These are phyloP conservation scores for Philypnodon macrostomus DNA, from an alignment of 2,797 vertebrate species.

Conservation along the genomic window DNA sequence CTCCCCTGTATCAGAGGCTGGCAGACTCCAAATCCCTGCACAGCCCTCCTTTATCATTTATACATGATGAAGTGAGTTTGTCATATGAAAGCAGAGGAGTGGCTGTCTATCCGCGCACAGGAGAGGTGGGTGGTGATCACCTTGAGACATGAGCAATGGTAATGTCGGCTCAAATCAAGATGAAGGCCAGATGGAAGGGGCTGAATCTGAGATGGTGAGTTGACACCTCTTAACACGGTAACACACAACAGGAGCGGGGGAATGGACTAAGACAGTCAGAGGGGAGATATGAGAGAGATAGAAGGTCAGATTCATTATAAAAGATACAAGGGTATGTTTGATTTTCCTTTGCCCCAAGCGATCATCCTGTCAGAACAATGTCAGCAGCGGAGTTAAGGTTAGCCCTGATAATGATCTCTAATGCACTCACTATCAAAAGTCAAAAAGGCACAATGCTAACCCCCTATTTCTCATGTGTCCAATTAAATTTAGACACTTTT, in stretches of 20 bases:
- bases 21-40: constrained; percentile 16
- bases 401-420: constrained; percentile 62
- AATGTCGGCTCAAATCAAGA: constrained; percentile 46
- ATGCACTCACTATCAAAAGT: constrained; percentile 37
- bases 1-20: constrained; percentile 16
- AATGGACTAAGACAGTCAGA: constrained; percentile 39
- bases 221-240: constrained; percentile 57
- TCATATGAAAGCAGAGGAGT: constrained; percentile 34
- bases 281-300: constrained; percentile 45
- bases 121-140: constrained; percentile 45
- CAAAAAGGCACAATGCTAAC: too few relatives aligned
- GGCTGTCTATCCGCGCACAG: constrained; percentile 27
- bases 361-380: constrained; percentile 47
- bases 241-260: constrained; percentile 42
- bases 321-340: constrained; percentile 59
- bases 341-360: constrained; percentile 51
- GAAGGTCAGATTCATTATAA: constrained; percentile 73
- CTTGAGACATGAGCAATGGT: constrained; percentile 45
- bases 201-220: constrained; percentile 22
- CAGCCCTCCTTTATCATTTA: constrained; percentile 33
- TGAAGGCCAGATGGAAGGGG: constrained; percentile 34
- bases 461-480: too few relatives aligned
- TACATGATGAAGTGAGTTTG: constrained; percentile 46
- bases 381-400: constrained; percentile 46
- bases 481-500: too few relatives aligned